Evolutionary conservation across 1,140 invertebrate genomes (phyloP), one percentile per base, ranked within the genome.

Genomic region (Patella vulgata): DNA sequence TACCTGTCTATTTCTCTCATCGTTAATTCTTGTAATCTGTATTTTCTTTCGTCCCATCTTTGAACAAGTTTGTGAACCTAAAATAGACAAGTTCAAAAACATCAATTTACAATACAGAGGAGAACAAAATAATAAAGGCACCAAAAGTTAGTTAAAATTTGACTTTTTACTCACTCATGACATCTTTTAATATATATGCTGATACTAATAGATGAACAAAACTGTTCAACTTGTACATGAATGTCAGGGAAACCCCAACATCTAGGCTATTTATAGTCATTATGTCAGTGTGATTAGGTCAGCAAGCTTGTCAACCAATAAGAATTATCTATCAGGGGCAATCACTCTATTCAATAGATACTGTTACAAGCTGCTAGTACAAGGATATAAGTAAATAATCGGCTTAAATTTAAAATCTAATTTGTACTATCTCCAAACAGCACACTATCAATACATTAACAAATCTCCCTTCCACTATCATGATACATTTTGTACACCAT

Each of bases 31-130:
- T 70, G 94, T 97, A 88, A 99, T 99, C 88, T 98, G 95, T 88
- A 99, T 98, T 92, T 99, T 99, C 88, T 99, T 99, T 83, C 97
- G 91, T 87, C 97, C 97, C 97, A 99, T 99, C 85, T 82, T 85
- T 30, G 5, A 27, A 27, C 33, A 47, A 23, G 27, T 14, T 17
- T 14, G 19, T 42, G 17, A 6, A 30, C 59, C 48, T 62, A 43
- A 40, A 47, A 54, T 25, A 40, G 21, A 27, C n/a, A 14, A 28
- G 44, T 33, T 54, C 14, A 17, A 50, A 43, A 51, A 4, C 33
- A 27, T 33, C 23, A 56, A 52, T 6, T 56, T 39, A 55, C 40
- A 44, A 51, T 3, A 12, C 30, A 52, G 3, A 52, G 42, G 55
- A 21, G 40, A n/a, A 12, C 36, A 23, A 58, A 62, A 48, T 14